Conservation (phyloP, 2,888 invertebrate species). For the Bellardia bayeri region DNA sequence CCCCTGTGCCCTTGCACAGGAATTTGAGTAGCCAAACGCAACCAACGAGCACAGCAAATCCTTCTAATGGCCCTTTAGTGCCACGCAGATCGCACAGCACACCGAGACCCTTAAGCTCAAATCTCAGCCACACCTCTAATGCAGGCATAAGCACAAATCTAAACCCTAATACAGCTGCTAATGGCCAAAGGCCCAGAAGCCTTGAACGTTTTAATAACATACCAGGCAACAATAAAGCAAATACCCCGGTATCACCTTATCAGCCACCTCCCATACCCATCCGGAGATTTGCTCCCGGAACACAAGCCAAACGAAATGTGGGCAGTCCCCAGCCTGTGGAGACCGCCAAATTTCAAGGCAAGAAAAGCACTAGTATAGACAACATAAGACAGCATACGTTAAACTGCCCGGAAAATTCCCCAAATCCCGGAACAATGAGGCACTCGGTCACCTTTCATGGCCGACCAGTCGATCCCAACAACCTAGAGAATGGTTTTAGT, state of each 20-base stretch:
- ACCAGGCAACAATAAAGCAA: slow-evolving; percentile 71
- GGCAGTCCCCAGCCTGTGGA: slow-evolving; percentile 76
- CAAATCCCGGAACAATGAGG: slow-evolving; percentile 77
- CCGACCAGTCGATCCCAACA: slow-evolving; percentile 74
- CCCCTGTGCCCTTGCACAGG: slow-evolving; percentile 79
- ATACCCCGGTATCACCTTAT: slow-evolving; percentile 71
- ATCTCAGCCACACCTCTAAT: slow-evolving; percentile 70
- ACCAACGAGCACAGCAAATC: slow-evolving; percentile 23
- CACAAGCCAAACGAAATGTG: slow-evolving; percentile 72
- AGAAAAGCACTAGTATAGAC: slow-evolving; percentile 81
- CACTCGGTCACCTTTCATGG: slow-evolving; percentile 84
- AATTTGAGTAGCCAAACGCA: slow-evolving; percentile 66
- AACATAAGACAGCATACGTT: slow-evolving; percentile 77
- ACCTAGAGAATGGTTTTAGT: slow-evolving; percentile 74
- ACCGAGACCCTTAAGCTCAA: slow-evolving; percentile 78
- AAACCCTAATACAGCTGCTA: slow-evolving; percentile 28
- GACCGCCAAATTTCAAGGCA: slow-evolving; percentile 74
- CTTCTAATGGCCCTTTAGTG: slow-evolving; percentile 76
- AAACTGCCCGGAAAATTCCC: slow-evolving; percentile 25
- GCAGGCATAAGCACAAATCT: slow-evolving; percentile 65
- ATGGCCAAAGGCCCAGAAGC: slow-evolving; percentile 81
- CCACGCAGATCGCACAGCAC: slow-evolving; percentile 84
- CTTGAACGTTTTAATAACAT: slow-evolving; percentile 82
- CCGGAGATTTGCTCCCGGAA: slow-evolving; percentile 78
- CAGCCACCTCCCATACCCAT: slow-evolving; percentile 82